Base-by-base conservation (phyloP, 2,888 invertebrate species). In the Apodemia duryi region DNA sequence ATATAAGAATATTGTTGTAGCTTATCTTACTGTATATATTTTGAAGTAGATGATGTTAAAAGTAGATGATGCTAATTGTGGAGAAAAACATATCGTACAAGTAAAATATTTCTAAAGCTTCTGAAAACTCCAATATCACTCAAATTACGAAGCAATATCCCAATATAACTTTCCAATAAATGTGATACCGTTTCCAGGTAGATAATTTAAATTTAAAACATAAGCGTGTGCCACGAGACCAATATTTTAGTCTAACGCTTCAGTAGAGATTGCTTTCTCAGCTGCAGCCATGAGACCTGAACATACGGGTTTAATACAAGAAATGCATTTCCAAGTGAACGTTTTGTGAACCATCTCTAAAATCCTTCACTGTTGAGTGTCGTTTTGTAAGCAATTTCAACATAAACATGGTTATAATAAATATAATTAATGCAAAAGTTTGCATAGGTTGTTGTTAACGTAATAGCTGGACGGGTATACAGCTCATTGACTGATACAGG, bases 221-320 rank as follows among this genome's bases (percentile, higher is more conserved):
- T 29, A 57, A 57, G 29, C 32, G 29, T 32, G 32, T 57, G 10
- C 13, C 57, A 29, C 32, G 57, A 57, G 57, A 57, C 29, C 57
- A 29, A 32, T 57, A 57, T 57, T 57, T 57, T 32, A 57, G 57
- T 29, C 3, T 32, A 57, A 57, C 32, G 57, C 32, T 57, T 6
- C 57, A 32, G 28, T 57, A 11, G 57, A 57, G 57, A 57, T 57
- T 57, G 57, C 57, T 57, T 57, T 57, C 57, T 13, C 29, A 29
- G 57, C 57, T 46, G 57, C 32, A 29, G 6, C 28, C 5, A 6
- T 29, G 13, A 10, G 13, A 11, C 13, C 9, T 32, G 46, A 46
- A 5, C 6, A 38, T 52, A 28, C 13, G 32, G 57, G 32, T 57
- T 57, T 57, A 57, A 57, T 32, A 32, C 57, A 1, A 32, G 57